A percentile compares a stretch with the other conserved stretches of the same genome.
These are phyloP conservation scores for Leptobrachium leishanense DNA, from an alignment of 2,113 vertebrate genomes.

Conservation along the genomic window DNA sequence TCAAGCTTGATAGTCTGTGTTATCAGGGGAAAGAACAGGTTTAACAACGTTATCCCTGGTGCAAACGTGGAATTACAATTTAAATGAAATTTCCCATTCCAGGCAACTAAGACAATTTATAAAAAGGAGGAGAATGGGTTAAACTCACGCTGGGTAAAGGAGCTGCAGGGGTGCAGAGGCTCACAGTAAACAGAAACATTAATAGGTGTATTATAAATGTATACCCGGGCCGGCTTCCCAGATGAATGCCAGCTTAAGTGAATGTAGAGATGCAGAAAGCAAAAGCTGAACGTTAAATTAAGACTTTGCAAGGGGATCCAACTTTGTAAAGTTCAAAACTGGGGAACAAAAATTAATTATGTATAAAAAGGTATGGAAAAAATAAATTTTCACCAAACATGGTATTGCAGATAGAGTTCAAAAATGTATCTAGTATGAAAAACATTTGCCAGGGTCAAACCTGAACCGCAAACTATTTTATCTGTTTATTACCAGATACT, in stretches of 20 bases:
- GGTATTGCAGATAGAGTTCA: no score
- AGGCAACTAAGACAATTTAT: slow-evolving; percentile 35
- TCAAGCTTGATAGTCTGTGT: slow-evolving; percentile 57
- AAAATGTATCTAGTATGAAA: no score
- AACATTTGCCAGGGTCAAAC: no score
- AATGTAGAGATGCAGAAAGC: slow-evolving; percentile 12
- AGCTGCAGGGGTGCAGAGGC: no score
- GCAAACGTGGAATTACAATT: slow-evolving; percentile 52
- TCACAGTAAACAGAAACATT: slow-evolving; percentile 17
- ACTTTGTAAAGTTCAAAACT: background rate
- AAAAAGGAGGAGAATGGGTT: slow-evolving; percentile 43
- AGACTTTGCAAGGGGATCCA: background rate
- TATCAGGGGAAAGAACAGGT: slow-evolving; percentile 53
- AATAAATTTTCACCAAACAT: background rate
- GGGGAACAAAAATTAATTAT: background rate
- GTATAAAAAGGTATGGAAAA: background rate
- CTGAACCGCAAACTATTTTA: no score
- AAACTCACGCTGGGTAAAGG: slow-evolving; percentile 13
- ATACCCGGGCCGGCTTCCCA: slow-evolving; percentile 1
- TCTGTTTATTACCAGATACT: no score
- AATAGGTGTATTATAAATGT: slow-evolving; percentile 20
- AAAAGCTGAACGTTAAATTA: slow-evolving; percentile 2
- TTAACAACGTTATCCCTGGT: slow-evolving; percentile 54
- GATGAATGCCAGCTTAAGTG: slow-evolving; percentile 18
- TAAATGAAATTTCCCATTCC: slow-evolving; percentile 57